A percentile compares a stretch with the other conserved stretches of the same genome.
Evolutionary conservation across 1,140 invertebrate species (phyloP).

Genomic region (Coptotermes formosanus): DNA sequence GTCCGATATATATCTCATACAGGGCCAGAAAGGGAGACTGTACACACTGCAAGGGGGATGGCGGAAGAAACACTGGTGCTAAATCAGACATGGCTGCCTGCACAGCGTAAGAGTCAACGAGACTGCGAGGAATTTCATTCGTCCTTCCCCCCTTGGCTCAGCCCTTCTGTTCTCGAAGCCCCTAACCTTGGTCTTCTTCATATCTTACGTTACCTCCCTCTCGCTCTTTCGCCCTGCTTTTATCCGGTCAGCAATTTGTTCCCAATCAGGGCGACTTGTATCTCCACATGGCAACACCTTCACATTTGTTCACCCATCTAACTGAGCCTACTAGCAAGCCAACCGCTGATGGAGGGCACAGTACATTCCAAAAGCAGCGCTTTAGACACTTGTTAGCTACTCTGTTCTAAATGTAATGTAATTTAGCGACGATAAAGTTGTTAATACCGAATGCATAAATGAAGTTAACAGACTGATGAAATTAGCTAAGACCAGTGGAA

Average conservation of each 20-base stretch:
- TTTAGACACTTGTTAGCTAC: no score
- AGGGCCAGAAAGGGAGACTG: no score
- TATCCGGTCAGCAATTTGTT: not conserved
- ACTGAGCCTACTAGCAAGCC: not conserved
- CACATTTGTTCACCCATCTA: not conserved
- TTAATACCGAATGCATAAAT: no score
- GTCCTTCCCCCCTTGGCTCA: no score
- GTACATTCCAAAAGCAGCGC: no score
- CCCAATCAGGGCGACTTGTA: not conserved
- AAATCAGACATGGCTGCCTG: constrained; percentile 17
- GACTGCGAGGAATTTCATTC: not conserved
- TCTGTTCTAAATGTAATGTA: no score
- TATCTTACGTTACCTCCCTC: not conserved
- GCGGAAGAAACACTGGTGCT: not conserved
- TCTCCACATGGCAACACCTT: not conserved
- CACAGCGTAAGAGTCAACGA: constrained; percentile 4
- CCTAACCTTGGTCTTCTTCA: not conserved
- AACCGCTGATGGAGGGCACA: not conserved
- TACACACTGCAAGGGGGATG: no score
- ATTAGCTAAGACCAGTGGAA: no score
- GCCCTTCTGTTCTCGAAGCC: no score
- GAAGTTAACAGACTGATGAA: no score
- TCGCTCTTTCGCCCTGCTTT: not conserved
- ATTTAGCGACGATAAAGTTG: no score
- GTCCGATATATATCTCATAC: not conserved